phyloP scores from a whole-genome alignment of 2,797 vertebrate genomes.

The Brotula barbata region DNA sequence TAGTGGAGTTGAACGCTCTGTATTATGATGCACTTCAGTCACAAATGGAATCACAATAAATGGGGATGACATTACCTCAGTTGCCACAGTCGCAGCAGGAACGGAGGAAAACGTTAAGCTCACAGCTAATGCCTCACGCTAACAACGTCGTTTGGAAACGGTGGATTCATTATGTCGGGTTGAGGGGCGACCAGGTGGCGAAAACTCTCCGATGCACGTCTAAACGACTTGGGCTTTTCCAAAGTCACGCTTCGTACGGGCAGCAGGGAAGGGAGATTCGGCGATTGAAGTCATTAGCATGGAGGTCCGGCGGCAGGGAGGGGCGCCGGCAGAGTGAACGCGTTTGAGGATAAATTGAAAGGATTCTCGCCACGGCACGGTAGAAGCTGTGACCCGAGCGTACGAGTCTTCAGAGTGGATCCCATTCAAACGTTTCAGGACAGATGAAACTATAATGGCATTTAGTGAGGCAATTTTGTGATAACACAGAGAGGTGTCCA shows the following conservation, averaged over 20 bases:
- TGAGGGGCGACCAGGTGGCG: conserved; percentile 48
- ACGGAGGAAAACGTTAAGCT: conserved; percentile 63
- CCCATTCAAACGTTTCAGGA: conserved; percentile 33
- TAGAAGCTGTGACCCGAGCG: conserved; percentile 23
- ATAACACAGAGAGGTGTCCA: conserved; percentile 42
- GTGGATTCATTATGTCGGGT: conserved; percentile 60
- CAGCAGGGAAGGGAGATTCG: conserved; percentile 37
- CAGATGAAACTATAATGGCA: conserved; percentile 34
- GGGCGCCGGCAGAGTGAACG: conserved; percentile 31
- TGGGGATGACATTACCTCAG: conserved; percentile 20
- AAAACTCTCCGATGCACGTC: conserved; percentile 43
- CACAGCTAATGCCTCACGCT: conserved; percentile 48
- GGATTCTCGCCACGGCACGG: conserved; percentile 55
- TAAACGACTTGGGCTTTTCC: conserved; percentile 67
- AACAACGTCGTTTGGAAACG: conserved; percentile 66
- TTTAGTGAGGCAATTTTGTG: conserved; percentile 47
- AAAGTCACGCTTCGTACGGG: conserved; percentile 57
- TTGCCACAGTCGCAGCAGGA: conserved; percentile 32
- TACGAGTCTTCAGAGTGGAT: conserved; percentile 41
- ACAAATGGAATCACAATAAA: conserved; percentile 23
- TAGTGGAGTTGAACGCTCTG: conserved; percentile 16
- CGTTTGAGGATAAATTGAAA: conserved; percentile 55
- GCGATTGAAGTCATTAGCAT: conserved; percentile 60
- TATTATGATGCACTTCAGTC: neutral
- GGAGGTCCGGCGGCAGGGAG: conserved; percentile 33